Conservation (phyloP, 2,888 invertebrate genomes). For the Chelonus formosanus region DNA sequence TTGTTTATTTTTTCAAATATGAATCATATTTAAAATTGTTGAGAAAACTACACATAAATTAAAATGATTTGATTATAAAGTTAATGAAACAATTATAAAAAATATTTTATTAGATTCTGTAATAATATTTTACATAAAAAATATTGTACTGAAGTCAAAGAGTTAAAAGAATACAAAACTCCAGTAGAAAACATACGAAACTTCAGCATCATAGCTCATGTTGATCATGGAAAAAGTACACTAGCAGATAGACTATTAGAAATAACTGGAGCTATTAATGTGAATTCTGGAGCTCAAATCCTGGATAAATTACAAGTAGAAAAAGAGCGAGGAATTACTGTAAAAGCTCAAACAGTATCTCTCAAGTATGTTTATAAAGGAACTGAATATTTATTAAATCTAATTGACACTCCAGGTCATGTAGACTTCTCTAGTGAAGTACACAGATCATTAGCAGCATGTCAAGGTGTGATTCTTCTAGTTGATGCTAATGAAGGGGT, state of each 20-base stretch:
- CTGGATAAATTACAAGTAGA: slow-evolving; percentile 88
- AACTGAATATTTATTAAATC: slow-evolving; percentile 83
- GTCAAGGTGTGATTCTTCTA: slow-evolving; percentile 92
- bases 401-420: slow-evolving; percentile 98
- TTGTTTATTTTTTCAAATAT: too few species aligned
- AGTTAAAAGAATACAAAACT: slow-evolving; percentile 53
- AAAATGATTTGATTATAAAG: too few species aligned
- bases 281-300: slow-evolving; percentile 75
- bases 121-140: slow-evolving; percentile 6
- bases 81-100: too few species aligned
- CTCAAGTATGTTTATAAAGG: slow-evolving; percentile 77
- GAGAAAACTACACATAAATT: too few species aligned
- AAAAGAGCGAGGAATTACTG: slow-evolving; percentile 95
- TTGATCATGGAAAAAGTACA: slow-evolving; percentile 98
- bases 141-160: slow-evolving; percentile 35
- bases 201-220: slow-evolving; percentile 98
- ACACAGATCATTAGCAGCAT: slow-evolving; percentile 87
- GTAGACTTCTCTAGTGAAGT: slow-evolving; percentile 98
- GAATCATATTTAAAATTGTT: too few species aligned
- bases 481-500: slow-evolving; percentile 97
- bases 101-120: slow-evolving; percentile 22
- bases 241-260: slow-evolving; percentile 95
- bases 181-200: slow-evolving; percentile 78
- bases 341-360: slow-evolving; percentile 96
- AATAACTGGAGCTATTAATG: slow-evolving; percentile 82